Base-by-base conservation (phyloP, 2,797 vertebrate species). In the Neosilurus mollespiculum region DNA sequence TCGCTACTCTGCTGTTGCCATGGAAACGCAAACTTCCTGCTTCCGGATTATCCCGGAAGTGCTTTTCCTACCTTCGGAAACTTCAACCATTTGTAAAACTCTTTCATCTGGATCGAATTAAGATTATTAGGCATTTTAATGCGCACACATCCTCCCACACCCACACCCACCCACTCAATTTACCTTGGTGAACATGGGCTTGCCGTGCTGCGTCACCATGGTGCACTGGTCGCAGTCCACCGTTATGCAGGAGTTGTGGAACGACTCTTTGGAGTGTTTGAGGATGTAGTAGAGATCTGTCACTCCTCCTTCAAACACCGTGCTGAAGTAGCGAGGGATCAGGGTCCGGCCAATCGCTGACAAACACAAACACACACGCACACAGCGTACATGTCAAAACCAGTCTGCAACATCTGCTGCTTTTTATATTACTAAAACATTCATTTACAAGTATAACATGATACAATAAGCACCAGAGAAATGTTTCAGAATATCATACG, bases 171-270 rank as follows among this genome's bases (percentile, higher is more conserved):
- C 22, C 53, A 22, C 24, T 3, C 22, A 54, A 2, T 11, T 88
- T 95, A 99, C 98, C 98, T 99, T 99, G 91, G 98, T 98, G 93
- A 99, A 99, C 97, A 99, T 98, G 90, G 98, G 97, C 91, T 99
- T 99, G 93, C 98, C 98, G 62, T 99, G 98, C 93, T 99, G 98
- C 82, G 97, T 99, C 93, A 99, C 96, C 98, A 99, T 99, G 91
- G 96, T 98, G 91, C 98, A 99, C 93, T 99, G 98, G 93, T 99
- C 98, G 87, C 98, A 98, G 95, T 99, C 98, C 94, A 99, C 95
- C 62, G 97, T 98, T 96, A 99, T 99, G 93, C 97, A 98, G 89
- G 97, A 97, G 95, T 97, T 99, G 95, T 99, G 98, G 93, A 98
- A 99, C 70, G 98, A 98, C 91, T 99, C 98, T 95, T 99, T 99